Evolutionary conservation across 2,888 invertebrate genomes (phyloP).

Genomic region (Cryptophagus acutangulus): DNA sequence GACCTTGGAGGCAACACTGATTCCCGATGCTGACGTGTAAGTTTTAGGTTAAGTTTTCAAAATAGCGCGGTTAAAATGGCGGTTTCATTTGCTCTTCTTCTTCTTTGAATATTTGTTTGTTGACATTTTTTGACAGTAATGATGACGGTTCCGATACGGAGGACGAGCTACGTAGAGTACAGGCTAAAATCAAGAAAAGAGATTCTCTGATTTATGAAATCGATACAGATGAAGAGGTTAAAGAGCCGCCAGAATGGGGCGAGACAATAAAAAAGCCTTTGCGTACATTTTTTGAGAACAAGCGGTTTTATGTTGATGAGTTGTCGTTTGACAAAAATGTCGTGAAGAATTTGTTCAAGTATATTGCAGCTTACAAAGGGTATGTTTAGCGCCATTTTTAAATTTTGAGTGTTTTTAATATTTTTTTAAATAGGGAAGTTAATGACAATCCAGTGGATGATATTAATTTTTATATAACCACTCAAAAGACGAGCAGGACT

Average conservation of each 20-base stretch:
- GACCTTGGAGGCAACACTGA: conserved; percentile 16
- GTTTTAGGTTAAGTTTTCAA: conserved; percentile 4
- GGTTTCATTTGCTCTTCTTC: not conserved
- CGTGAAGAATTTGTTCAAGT: conserved; percentile 45
- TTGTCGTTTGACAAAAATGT: conserved; percentile 41
- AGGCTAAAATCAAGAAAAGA: conserved; percentile 29
- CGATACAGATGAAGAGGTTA: conserved; percentile 45
- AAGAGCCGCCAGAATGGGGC: conserved; percentile 8
- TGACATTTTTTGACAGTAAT: no score
- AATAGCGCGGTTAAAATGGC: not conserved
- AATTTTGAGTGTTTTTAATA: conserved; percentile 9
- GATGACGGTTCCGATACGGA: conserved; percentile 55
- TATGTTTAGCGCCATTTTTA: conserved; percentile 31
- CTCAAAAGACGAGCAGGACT: conserved; percentile 28
- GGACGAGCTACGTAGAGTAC: conserved; percentile 51
- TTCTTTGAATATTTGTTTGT: conserved; percentile 12
- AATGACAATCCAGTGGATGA: conserved; percentile 35
- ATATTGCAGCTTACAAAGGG: conserved; percentile 62
- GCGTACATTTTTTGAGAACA: conserved; percentile 50
- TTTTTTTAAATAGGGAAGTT: conserved; percentile 32
- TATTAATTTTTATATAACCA: conserved; percentile 37
- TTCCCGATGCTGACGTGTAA: conserved; percentile 15
- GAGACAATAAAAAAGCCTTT: conserved; percentile 35
- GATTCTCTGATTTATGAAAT: conserved; percentile 18
- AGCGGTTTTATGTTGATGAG: conserved; percentile 51